These are phyloP conservation scores for Triplophysa siluroides DNA, from an alignment of 2,113 vertebrate genomes.

Conservation along the genomic window DNA sequence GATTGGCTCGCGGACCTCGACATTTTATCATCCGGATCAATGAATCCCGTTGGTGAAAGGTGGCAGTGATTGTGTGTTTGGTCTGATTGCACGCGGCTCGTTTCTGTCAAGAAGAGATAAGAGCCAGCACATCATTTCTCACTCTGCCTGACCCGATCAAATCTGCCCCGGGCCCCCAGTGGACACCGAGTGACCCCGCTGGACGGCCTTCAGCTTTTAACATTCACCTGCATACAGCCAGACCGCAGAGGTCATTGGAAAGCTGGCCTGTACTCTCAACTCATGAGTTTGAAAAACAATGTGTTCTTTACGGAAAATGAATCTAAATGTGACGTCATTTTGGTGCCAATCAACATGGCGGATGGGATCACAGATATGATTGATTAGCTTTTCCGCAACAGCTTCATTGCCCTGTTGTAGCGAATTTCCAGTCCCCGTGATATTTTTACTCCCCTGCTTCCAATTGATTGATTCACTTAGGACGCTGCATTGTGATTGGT, in stretches of 20 bases:
- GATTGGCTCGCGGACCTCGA: slow-evolving; percentile 40
- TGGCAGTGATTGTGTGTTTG: slow-evolving; percentile 49
- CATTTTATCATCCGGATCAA: slow-evolving; percentile 59
- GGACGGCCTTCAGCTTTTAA: not conserved
- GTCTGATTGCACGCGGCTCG: slow-evolving; percentile 55
- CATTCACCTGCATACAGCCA: not conserved
- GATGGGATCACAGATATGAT: no score
- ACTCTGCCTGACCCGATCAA: slow-evolving; percentile 36
- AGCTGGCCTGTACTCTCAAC: not conserved
- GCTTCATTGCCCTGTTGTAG: no score
- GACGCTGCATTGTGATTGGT: no score
- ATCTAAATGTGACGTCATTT: no score
- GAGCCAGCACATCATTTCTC: slow-evolving; percentile 27
- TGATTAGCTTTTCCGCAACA: no score
- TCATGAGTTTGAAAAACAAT: no score
- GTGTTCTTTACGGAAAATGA: no score
- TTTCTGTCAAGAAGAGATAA: slow-evolving; percentile 59
- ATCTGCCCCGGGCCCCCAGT: slow-evolving; percentile 36
- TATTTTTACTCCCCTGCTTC: no score
- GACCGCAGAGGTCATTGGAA: slow-evolving; percentile 39
- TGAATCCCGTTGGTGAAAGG: slow-evolving; percentile 61
- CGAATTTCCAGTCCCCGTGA: no score
- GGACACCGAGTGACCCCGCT: slow-evolving; percentile 42
- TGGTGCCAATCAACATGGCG: no score
- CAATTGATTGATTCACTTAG: no score